Base-by-base conservation (phyloP, 1,140 invertebrate genomes). In the Saxidomus purpurata region DNA sequence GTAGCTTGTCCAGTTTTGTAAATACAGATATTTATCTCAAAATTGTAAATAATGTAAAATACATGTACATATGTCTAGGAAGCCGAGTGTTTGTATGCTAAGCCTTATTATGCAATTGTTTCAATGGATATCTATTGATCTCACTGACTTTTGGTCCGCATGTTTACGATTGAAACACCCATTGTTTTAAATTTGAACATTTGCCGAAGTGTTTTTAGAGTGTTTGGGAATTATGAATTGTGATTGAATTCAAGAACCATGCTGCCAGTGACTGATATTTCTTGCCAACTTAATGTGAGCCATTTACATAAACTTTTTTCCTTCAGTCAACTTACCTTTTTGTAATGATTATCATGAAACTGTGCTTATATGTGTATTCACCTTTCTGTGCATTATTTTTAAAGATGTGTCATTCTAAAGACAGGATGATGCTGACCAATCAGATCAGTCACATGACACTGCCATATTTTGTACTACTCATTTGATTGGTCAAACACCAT, bases 31-130 rank as follows among this genome's bases (percentile, higher is more conserved):
- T 77, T 77, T 77, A 81, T 81, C 43, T 76, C 40, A 81, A 55
- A 59, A 34, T 61, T 81, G 79, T 81, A 81, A 81, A 81, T 81
- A 59, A 40, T 81, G 79, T 61, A 81, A 77, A 77, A 52, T 55
- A 79, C 49, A 55, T 79, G 74, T 79, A 79, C 74, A 79, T 79
- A 76, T 76, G 71, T 76, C 11, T 76, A 79, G 74, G 74, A 49
- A 25, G 40, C 74, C 74, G 49, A 79, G 11, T 52, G 25, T 34
- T 79, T 79, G 74, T 49, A 49, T 9, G 9, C n/a, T 49, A 49
- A 34, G 74, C 74, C 74, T n/a, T 28, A 49, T n/a, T 79, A 79
- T 79, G 74, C 74, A 79, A 79, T 47, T 79, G 34, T 49, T 79
- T 79, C 31, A 40, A 49, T 17, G 8, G 9, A 28, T 15, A 6